A percentile compares a stretch with the other conserved stretches of the same genome.
Conservation (phyloP, 2,797 vertebrate species). For the Peromyscus melanophrys region DNA sequence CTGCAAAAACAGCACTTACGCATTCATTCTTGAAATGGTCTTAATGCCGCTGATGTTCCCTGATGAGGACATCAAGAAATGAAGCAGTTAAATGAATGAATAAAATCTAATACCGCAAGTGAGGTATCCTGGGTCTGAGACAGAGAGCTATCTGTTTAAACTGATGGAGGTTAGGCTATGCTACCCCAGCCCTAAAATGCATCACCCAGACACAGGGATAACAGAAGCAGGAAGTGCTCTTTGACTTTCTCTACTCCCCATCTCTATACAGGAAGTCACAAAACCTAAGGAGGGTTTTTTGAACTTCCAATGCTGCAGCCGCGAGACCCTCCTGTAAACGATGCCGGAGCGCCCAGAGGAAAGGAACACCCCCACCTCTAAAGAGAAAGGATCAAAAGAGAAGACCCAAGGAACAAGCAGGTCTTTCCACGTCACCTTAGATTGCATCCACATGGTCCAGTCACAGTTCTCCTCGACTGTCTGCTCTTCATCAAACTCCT, state of each 20-base stretch:
- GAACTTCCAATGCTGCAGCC: neutral
- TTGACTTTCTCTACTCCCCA: neutral
- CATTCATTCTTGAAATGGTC: conserved; percentile 1
- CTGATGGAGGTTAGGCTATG: neutral
- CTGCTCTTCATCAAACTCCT: neutral
- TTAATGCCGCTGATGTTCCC: neutral
- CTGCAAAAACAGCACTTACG: conserved; percentile 45
- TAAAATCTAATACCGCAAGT: conserved; percentile 76
- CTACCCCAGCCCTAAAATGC: neutral
- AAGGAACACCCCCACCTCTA: neutral
- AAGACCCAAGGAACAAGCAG: neutral
- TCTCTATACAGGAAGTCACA: neutral
- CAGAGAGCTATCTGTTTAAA: neutral
- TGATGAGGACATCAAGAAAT: neutral
- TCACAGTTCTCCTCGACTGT: neutral
- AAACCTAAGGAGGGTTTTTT: neutral
- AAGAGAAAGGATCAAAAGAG: neutral
- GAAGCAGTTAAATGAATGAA: neutral
- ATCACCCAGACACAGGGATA: too few species aligned
- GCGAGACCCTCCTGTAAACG: neutral
- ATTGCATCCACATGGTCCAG: too few species aligned
- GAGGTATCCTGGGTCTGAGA: neutral
- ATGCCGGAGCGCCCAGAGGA: neutral
- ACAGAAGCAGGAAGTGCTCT: neutral
- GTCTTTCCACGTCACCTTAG: neutral